Percentiles rank a stretch among this genome's conserved stretches.
Conservation (phyloP, 2,113 vertebrate species). For the Ursus arctos region DNA sequence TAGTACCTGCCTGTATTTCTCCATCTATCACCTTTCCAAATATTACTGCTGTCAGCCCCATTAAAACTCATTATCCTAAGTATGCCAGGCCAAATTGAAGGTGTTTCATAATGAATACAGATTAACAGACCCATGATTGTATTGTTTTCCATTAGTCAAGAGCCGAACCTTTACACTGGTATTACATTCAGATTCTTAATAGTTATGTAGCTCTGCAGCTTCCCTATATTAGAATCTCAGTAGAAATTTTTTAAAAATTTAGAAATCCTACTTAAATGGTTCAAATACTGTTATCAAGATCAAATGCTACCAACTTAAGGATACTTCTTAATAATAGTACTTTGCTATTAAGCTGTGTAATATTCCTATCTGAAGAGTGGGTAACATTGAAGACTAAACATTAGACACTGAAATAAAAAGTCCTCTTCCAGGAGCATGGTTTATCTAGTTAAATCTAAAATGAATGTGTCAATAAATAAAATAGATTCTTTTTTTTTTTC, state of each 20-base stretch:
- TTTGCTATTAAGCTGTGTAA: constrained; percentile 45
- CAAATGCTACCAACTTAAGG: constrained; percentile 51
- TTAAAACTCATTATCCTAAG: background rate
- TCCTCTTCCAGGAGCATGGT: constrained; percentile 5
- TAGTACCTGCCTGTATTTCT: background rate
- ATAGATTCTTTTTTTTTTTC: background rate
- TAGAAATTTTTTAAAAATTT: constrained; percentile 4
- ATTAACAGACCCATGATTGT: background rate
- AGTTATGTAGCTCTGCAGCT: background rate
- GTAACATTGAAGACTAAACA: constrained; percentile 24
- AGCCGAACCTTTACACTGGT: background rate
- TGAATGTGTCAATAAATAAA: background rate
- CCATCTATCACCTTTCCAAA: background rate
- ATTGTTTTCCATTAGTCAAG: constrained; percentile 12
- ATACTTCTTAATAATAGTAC: background rate
- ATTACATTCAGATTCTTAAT: background rate
- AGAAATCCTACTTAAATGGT: background rate
- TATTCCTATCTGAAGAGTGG: background rate
- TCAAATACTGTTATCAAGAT: constrained; percentile 1
- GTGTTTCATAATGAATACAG: constrained; percentile 2
- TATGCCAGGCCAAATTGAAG: background rate
- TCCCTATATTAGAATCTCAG: background rate
- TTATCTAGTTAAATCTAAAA: constrained; percentile 52
- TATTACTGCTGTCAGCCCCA: background rate
- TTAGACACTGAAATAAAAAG: background rate